Evolutionary conservation across 2,113 vertebrate species (phyloP).

Genomic region (Casuarius casuarius): DNA sequence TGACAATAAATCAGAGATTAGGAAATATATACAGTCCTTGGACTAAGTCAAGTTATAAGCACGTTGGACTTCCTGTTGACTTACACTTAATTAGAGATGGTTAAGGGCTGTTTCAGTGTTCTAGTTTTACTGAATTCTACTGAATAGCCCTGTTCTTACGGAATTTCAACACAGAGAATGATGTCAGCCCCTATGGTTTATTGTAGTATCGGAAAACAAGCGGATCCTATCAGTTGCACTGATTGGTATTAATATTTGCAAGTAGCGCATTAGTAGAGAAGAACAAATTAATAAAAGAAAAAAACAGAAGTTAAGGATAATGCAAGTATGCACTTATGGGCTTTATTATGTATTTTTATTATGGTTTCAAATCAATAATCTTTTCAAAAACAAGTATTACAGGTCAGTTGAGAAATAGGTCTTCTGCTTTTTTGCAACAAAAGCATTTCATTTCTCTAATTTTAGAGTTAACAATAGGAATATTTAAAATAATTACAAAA

Average conservation of each 20-base stretch:
- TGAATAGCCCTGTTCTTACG: background rate
- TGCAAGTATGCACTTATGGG: accelerated
- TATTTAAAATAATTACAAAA: background rate
- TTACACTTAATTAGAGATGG: background rate
- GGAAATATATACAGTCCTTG: background rate
- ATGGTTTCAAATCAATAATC: background rate
- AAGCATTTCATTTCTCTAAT: background rate
- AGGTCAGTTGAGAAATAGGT: background rate
- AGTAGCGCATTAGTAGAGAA: background rate
- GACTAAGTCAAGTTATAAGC: background rate
- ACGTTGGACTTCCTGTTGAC: background rate
- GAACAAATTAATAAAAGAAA: background rate
- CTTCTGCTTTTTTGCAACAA: background rate
- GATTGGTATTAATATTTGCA: background rate
- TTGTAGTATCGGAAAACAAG: background rate
- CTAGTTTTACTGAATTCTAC: background rate
- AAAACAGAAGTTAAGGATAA: background rate
- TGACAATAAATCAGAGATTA: background rate
- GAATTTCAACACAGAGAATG: background rate
- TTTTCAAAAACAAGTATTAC: background rate
- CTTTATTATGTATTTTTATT: background rate
- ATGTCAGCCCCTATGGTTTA: accelerated
- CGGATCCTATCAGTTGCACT: background rate
- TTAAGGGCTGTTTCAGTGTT: background rate
- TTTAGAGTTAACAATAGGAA: background rate